Evolutionary conservation across 2,113 vertebrate genomes (phyloP).

Genomic region (Ia io): DNA sequence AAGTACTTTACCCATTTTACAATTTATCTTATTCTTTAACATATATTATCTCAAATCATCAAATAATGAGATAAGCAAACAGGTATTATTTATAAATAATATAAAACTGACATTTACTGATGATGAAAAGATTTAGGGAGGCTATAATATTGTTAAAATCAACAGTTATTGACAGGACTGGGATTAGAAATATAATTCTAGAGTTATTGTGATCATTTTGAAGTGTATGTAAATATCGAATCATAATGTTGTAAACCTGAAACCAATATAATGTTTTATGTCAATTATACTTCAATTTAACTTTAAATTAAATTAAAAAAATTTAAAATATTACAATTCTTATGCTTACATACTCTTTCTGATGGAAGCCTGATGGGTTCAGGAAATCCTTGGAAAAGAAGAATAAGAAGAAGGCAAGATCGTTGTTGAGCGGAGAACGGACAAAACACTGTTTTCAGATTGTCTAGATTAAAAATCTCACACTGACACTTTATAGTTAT

Average conservation of each 20-base stretch:
- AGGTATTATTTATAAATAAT: neutral
- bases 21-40: conserved; percentile 1
- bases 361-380: neutral
- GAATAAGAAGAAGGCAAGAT: neutral
- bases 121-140: neutral
- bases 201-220: neutral
- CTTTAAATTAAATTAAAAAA: neutral
- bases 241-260: neutral
- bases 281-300: neutral
- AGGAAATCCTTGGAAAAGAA: neutral
- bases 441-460: neutral
- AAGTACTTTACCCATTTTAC: neutral
- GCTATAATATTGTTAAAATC: neutral
- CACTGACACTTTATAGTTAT: neutral
- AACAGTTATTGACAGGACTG: neutral
- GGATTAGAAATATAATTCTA: neutral
- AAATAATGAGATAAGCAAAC: conserved; percentile 12
- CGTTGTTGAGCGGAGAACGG: neutral
- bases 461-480: conserved; percentile 17
- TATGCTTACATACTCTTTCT: neutral
- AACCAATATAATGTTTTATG: neutral
- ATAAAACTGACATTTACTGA: neutral
- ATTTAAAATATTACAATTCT: neutral
- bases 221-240: neutral
- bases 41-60: neutral